These are phyloP conservation scores for Ennomos erosarius DNA, from an alignment of 2,888 invertebrate genomes.

Conservation along the genomic window DNA sequence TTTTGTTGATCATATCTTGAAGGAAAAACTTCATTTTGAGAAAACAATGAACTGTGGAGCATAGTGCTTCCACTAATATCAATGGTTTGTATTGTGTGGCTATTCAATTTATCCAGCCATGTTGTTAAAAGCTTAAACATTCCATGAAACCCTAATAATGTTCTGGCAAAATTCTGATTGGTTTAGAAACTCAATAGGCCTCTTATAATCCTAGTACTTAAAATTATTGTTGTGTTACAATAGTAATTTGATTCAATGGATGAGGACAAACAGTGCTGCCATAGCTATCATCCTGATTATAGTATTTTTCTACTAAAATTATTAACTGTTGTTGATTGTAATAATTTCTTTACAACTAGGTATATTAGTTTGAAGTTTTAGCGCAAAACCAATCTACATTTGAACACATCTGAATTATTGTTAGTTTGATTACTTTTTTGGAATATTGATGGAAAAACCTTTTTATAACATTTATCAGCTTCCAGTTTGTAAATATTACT, in stretches of 20 bases:
- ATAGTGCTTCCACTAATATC: too few species aligned
- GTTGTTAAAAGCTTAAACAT: conserved; percentile 77
- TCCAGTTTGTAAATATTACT: conserved; percentile 78
- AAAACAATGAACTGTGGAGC: too few species aligned
- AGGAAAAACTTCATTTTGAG: too few species aligned
- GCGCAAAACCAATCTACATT: conserved; percentile 24
- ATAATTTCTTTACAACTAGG: background rate
- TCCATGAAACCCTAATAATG: conserved; percentile 76
- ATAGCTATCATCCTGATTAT: conserved; percentile 12
- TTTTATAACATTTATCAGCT: conserved; percentile 34
- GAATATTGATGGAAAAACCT: conserved; percentile 23
- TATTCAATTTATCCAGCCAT: conserved; percentile 65
- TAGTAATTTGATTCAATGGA: background rate
- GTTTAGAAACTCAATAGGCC: conserved; percentile 48
- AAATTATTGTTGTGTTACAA: conserved; percentile 19
- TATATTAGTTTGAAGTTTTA: background rate
- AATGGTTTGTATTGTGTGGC: conserved; percentile 12
- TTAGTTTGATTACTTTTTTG: conserved; percentile 40
- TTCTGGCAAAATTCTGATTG: conserved; percentile 70
- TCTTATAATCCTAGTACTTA: conserved; percentile 36
- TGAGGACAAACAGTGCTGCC: background rate
- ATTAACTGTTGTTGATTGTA: background rate
- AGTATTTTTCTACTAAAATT: conserved; percentile 20
- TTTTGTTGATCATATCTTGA: conserved; percentile 43
- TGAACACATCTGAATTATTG: conserved; percentile 25